Evolutionary conservation across 2,113 vertebrate genomes (phyloP).

Genomic region (Burhinus oedicnemus): DNA sequence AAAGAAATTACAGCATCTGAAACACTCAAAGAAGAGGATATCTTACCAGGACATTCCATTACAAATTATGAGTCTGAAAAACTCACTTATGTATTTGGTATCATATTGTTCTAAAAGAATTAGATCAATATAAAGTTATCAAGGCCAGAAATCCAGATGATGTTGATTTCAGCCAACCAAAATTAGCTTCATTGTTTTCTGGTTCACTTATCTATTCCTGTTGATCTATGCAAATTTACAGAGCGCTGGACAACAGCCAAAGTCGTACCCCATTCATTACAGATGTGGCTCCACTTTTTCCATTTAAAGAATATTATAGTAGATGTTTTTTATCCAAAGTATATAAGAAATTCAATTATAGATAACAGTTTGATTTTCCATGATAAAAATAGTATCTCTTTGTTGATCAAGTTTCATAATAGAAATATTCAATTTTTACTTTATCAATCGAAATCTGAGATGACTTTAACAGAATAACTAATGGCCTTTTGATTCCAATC

Average conservation of each 20-base stretch:
- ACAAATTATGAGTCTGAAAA: background rate
- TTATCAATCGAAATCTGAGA: background rate
- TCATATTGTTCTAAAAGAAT: constrained; percentile 8
- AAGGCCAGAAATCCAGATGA: constrained; percentile 71
- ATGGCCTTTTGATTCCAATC: background rate
- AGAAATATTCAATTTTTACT: background rate
- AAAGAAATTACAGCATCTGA: background rate
- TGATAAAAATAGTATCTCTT: background rate
- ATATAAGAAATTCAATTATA: background rate
- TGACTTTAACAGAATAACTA: background rate
- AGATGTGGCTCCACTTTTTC: constrained; percentile 16
- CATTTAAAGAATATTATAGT: background rate
- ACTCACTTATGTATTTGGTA: background rate
- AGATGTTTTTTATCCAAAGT: background rate
- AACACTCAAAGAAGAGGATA: background rate
- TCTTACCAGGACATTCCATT: background rate
- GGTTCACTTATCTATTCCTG: constrained; percentile 48
- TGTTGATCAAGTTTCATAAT: background rate
- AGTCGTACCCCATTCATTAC: constrained; percentile 12
- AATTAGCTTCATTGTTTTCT: constrained; percentile 56
- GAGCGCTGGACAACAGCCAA: constrained; percentile 45
- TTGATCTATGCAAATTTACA: constrained; percentile 62
- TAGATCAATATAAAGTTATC: constrained; percentile 62
- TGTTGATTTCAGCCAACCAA: constrained; percentile 54
- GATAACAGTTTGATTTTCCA: background rate